These are phyloP conservation scores for Lysandra coridon DNA, from an alignment of 2,888 invertebrate genomes.

Conservation along the genomic window DNA sequence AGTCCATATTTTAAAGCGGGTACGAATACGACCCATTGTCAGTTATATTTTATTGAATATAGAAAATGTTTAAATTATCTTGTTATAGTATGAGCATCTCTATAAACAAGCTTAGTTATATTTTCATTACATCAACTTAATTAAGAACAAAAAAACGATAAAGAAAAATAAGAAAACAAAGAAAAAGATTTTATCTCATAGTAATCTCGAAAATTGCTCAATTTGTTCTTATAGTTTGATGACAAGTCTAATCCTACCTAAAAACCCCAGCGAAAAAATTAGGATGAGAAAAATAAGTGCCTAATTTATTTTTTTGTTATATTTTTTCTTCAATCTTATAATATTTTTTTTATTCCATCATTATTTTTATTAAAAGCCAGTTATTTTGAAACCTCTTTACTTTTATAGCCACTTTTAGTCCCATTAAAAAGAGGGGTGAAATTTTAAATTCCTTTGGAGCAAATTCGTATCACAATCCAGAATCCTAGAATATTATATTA, in stretches of 20 bases:
- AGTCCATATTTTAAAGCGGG: too few species aligned
- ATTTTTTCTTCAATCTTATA: neutral
- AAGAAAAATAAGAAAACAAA: constrained; percentile 20
- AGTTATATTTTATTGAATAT: too few species aligned
- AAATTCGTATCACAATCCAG: too few species aligned
- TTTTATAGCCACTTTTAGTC: too few species aligned
- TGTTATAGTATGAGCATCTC: neutral
- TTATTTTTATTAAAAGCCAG: too few species aligned
- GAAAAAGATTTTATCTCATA: neutral
- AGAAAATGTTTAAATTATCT: neutral
- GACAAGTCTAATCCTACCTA: constrained; percentile 3
- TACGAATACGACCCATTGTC: too few species aligned
- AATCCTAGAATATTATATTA: too few species aligned
- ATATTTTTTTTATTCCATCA: neutral
- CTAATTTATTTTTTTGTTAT: neutral
- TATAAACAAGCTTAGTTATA: neutral
- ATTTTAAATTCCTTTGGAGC: too few species aligned
- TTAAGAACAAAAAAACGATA: neutral
- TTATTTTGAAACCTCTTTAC: too few species aligned
- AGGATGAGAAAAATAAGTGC: neutral
- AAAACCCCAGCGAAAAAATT: neutral
- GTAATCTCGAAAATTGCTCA: constrained; percentile 4
- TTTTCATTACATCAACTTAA: neutral
- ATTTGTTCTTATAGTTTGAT: constrained; percentile 8
- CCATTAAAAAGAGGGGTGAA: too few species aligned